phyloP scores from a whole-genome alignment of 1,140 invertebrate genomes.

The Adoxophyes honmai region DNA sequence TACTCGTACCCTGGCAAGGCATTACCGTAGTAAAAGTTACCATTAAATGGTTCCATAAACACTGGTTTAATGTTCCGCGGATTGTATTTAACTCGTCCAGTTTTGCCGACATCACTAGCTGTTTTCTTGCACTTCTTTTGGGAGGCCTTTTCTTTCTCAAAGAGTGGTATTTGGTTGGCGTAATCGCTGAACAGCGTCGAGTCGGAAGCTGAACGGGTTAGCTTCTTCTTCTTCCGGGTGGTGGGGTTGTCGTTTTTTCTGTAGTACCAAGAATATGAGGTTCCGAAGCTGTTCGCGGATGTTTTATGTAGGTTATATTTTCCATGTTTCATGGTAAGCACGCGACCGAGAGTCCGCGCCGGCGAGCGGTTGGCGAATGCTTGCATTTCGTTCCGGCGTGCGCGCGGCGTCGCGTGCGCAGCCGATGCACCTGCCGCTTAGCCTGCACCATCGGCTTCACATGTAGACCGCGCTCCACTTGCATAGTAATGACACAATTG shows the following conservation, averaged over 20 bases:
- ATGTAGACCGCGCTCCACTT: conserved; percentile 39
- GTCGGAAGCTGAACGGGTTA: conserved; percentile 60
- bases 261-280: conserved; percentile 74
- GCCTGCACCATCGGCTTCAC: conserved; percentile 19
- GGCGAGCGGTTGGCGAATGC: conserved; percentile 50
- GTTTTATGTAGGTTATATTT: conserved; percentile 78
- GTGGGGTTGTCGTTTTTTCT: conserved; percentile 61
- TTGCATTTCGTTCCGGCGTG: conserved; percentile 21
- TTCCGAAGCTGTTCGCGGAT: conserved; percentile 69
- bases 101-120: conserved; percentile 53
- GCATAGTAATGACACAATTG: conserved; percentile 56
- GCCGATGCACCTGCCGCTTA: conserved; percentile 41
- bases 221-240: conserved; percentile 45
- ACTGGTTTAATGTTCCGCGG: conserved; percentile 55
- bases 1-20: conserved; percentile 57
- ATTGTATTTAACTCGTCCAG: conserved; percentile 51
- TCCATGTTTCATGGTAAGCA: conserved; percentile 77
- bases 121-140: conserved; percentile 59
- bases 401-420: conserved; percentile 46
- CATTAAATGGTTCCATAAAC: conserved; percentile 58
- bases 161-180: conserved; percentile 69
- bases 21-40: conserved; percentile 70
- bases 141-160: conserved; percentile 55
- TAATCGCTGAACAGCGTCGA: conserved; percentile 77
- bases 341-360: conserved; percentile 48